These are phyloP conservation scores for Didymodactylos carnosus DNA, from an alignment of 2,888 invertebrate species.

Conservation along the genomic window DNA sequence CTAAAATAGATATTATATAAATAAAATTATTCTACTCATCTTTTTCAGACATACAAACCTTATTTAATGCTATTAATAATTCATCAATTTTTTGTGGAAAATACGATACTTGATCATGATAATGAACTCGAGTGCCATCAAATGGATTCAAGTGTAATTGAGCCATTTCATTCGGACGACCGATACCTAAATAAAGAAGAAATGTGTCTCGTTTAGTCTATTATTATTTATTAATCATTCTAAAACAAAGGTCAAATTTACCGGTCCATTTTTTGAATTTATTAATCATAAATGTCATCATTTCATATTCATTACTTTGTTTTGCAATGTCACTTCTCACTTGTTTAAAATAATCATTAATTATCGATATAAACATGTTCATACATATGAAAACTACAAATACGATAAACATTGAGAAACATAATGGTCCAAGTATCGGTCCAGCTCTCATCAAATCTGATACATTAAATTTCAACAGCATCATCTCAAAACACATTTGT, in stretches of 20 bases:
- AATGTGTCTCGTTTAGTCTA: background rate
- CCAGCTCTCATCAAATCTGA: background rate
- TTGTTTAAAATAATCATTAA: background rate
- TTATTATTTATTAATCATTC: background rate
- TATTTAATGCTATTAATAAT: background rate
- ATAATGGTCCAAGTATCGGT: background rate
- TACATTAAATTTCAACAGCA: slow-evolving; percentile 11
- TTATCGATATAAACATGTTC: background rate
- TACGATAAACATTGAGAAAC: background rate
- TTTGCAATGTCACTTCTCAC: background rate
- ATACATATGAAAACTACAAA: background rate
- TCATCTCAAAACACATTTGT: slow-evolving; percentile 9
- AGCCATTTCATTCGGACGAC: background rate
- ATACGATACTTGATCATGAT: background rate
- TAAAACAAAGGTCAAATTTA: background rate
- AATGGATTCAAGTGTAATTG: background rate
- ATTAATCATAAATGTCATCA: background rate
- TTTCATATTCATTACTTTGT: background rate
- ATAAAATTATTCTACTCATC: too few relatives aligned
- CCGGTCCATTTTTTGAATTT: background rate
- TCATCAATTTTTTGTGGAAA: background rate
- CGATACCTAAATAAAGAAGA: background rate
- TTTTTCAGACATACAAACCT: too few relatives aligned
- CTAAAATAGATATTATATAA: too few relatives aligned
- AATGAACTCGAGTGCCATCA: background rate